Base-by-base conservation (phyloP, 2,888 invertebrate genomes). In the Leistus spinibarbis region DNA sequence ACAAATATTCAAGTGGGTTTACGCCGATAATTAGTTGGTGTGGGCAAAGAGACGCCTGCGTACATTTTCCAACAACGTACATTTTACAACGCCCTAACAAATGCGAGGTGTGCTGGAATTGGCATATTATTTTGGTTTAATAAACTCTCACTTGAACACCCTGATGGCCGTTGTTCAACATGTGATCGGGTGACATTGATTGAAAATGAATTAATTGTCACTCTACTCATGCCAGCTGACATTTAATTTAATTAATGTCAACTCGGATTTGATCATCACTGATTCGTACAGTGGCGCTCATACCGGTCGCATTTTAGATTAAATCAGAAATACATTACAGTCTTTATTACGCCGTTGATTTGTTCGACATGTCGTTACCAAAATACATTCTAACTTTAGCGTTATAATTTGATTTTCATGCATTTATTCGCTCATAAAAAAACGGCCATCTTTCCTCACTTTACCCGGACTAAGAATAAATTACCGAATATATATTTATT, bases 161-260 rank as follows among this genome's bases (percentile, higher is more conserved):
- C 4, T 40, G 40, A 40, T 40, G 7, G 40, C 40, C 13, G 7
- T 40, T 40, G 24, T 24, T 24, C 24, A 24, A 24, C 40, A 40
- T 40, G 13, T 40, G 13, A 40, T n/a, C n/a, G n/a, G 40, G 7
- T 40, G 40, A 40, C 40, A 40, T 40, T 40, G 40, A 40, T 40
- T 40, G 40, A 40, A 40, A 40, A 40, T 40, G 40, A 40, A 23
- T 62, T 20, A 22, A 9, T 9, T 40, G 67, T 67, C 67, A 67
- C 22, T n/a, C n/a, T n/a, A n/a, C 2, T 54, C 54, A 54, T 68
- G 54, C 13, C 23, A 54, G 68, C 22, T 70, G 69, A 70, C 69
- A 70, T 53, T 70, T 5, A 70, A 70, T 60, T 62, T 19, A 60
- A 60, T 60, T 60, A 60, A 60, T 60, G 60, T 60, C 60, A 60